A percentile compares a stretch with the other conserved stretches of the same genome.
These are phyloP conservation scores for Australoheros facetus DNA, from an alignment of 2,797 vertebrate genomes.

Conservation along the genomic window DNA sequence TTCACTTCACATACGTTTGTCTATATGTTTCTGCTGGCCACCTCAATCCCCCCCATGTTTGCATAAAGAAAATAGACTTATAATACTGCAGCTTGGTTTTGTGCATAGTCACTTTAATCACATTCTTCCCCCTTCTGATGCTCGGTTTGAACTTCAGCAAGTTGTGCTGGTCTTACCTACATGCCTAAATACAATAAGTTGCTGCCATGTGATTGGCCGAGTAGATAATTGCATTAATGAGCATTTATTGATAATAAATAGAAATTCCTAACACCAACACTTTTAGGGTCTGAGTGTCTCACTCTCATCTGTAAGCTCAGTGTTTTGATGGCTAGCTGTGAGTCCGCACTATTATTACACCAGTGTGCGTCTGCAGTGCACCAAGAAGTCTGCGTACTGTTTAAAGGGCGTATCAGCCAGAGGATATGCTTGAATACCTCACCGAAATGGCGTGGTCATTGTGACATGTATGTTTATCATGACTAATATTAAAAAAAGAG, in stretches of 20 bases:
- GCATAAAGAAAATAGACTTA: too few species aligned
- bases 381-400: too few species aligned
- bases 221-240: background rate
- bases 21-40: background rate
- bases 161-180: background rate
- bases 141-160: background rate
- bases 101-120: background rate
- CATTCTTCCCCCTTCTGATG: background rate
- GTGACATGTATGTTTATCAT: background rate
- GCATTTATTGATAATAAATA: background rate
- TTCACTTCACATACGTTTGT: background rate
- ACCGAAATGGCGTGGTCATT: background rate
- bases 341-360: too few species aligned
- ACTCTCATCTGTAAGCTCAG: too few species aligned
- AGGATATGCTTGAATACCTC: background rate
- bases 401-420: background rate
- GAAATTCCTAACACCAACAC: too few species aligned
- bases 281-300: too few species aligned
- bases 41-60: background rate
- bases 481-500: background rate
- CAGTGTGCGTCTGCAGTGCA: too few species aligned
- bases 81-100: background rate
- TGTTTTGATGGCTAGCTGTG: too few species aligned
- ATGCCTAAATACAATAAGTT: background rate
- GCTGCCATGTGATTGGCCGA: background rate